A percentile compares a stretch with the other conserved stretches of the same genome.
Evolutionary conservation across 2,888 invertebrate species (phyloP).

Genomic region (Hyles lineata): DNA sequence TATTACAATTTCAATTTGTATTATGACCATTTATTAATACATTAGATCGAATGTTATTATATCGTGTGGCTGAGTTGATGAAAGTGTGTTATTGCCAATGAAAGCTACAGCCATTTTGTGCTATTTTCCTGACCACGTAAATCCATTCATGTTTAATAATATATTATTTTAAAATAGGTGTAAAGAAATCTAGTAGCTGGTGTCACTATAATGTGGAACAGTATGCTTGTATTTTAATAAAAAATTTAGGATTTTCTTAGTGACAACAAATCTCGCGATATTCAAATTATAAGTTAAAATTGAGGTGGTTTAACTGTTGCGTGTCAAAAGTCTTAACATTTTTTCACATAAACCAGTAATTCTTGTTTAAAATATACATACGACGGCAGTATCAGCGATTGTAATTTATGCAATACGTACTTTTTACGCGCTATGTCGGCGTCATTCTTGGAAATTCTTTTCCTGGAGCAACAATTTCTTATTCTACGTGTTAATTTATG

Average conservation of each 20-base stretch:
- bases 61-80: background rate
- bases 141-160: background rate
- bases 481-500: background rate
- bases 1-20: background rate
- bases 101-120: conserved; percentile 15
- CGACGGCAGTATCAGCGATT: background rate
- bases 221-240: too few relatives aligned
- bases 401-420: conserved; percentile 2
- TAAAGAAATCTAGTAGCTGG: too few relatives aligned
- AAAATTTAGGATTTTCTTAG: too few relatives aligned
- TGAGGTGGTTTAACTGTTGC: background rate
- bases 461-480: background rate
- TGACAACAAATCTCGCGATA: too few relatives aligned
- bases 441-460: background rate
- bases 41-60: conserved; percentile 12
- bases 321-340: background rate
- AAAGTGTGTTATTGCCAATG: conserved; percentile 9
- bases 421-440: background rate
- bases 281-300: too few relatives aligned
- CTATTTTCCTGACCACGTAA: conserved; percentile 4
- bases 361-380: background rate
- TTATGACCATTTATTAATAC: background rate
- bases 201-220: too few relatives aligned
- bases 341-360: background rate
- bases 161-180: too few relatives aligned